Base-by-base conservation (phyloP, 2,797 vertebrate genomes). In the Enteromius paludinosus region DNA sequence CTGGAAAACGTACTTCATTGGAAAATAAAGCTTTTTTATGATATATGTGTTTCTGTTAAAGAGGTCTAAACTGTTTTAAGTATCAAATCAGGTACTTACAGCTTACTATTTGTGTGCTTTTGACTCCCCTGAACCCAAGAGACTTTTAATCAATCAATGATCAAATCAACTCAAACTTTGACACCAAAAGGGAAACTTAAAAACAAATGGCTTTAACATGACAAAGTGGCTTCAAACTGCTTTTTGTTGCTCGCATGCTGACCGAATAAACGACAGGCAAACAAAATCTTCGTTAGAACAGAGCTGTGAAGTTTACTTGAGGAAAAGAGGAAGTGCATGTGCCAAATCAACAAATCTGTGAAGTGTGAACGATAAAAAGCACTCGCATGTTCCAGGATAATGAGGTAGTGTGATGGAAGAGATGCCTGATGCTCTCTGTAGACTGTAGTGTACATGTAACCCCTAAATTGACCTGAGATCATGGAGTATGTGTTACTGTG, bases 301-400 rank as follows among this genome's bases (percentile, higher is more conserved):
- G 18, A 75, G 64, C 56, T 74, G 77, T n/a, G 61, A 47, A 17
- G 23, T 87, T 87, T 43, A 80, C 45, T 56, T 6, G 38, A 66
- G 10, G 35, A 18, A 75, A 17, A 35, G 25, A 64, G 28, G 54
- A 77, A 80, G 75, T 83, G 77, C 72, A 86, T 59, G 33, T 18
- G 23, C 20, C 10, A 10, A 59, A 8, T 64, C 23, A 73, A 28
- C 56, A 80, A 61, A 72, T 62, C 38, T 47, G 52, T 23, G 9
- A 71, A 72, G 8, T 69, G 68, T 35, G 66, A 61, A 61, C 11
- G 68, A n/a, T 5, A 70, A 45, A 43, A n/a, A 49, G 1, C 52
- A 75, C 28, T 56, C 73, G 41, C 12, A 62, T 28, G 25, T 62
- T 17, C 28, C 5, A 52, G 45, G 10, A 52, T 52, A 49, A 3